Base-by-base conservation (phyloP, 2,888 invertebrate genomes). In the Synanthedon vespiformis region DNA sequence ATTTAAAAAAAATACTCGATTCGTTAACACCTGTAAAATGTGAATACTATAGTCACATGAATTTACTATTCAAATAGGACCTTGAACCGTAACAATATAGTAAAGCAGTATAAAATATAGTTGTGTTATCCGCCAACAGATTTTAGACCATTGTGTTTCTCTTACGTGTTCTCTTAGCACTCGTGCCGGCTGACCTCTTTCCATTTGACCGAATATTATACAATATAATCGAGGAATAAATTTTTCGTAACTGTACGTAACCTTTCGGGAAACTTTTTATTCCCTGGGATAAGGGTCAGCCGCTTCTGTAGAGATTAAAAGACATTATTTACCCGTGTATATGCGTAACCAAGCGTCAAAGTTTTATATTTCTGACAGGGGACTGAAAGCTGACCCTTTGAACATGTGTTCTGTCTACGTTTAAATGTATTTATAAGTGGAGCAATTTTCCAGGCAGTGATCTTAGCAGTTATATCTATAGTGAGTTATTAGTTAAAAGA, bases 351-450 rank as follows among this genome's bases (percentile, higher is more conserved):
- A 69, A 70, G 67, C 74, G 74, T 77, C 76, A 76, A 77, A 76
- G 69, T 81, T 81, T 80, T 80, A 77, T 80, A 79, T 77, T 74
- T 74, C 65, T 81, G 82, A 80, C 81, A 75, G 59, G 77, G 82
- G 80, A 67, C 70, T 62, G 65, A 71, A 69, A 66, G 68, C 58
- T 64, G 63, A 61, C 65, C 68, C 61, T 68, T 68, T 65, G 64
- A 67, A 68, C 69, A 70, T 64, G 63, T 71, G 70, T 74, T 67
- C 61, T 57, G 64, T 60, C 61, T 64, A 62, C 60, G 64, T 69
- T 68, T 61, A 60, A 65, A 67, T 67, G 61, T 67, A 64, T 63
- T 70, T 64, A 64, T 65, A 57, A 59, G 59, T 54, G 56, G 58
- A 67, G 61, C 61, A 65, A 61, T 61, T 63, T 57, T 55, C 55